phyloP scores from a whole-genome alignment of 2,113 vertebrate species.

The Lophius piscatorius region DNA sequence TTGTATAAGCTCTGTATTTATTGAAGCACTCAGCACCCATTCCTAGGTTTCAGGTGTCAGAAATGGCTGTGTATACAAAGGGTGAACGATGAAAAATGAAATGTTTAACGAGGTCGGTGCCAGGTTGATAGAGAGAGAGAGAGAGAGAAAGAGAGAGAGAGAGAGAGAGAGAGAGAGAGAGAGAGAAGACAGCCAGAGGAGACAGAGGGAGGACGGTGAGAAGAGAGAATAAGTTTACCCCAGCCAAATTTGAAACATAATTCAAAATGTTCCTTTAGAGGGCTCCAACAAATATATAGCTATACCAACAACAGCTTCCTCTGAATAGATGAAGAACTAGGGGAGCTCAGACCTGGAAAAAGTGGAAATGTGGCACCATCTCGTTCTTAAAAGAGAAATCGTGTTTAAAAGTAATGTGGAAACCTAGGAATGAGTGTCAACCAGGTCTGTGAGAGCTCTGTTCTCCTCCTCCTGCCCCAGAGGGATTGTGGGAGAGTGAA shows the following conservation, averaged over 20 bases:
- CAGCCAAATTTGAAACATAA: slow-evolving; percentile 8
- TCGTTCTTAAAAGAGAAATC: slow-evolving; percentile 49
- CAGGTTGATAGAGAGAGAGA: slow-evolving; percentile 24
- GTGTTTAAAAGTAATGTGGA: slow-evolving; percentile 29
- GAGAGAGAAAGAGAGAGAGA: slow-evolving; percentile 3
- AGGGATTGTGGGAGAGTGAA: slow-evolving; percentile 57
- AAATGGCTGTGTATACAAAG: background rate
- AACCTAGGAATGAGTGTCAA: slow-evolving; percentile 74
- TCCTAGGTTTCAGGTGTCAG: slow-evolving; percentile 60
- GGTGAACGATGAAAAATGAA: slow-evolving; percentile 17
- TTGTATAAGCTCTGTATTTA: slow-evolving; percentile 48
- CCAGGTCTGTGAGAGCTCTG: slow-evolving; percentile 50
- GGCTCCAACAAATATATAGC: slow-evolving; percentile 52
- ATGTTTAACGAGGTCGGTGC: slow-evolving; percentile 60
- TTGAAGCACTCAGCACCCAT: slow-evolving; percentile 52
- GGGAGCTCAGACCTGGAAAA: slow-evolving; percentile 43
- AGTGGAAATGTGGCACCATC: slow-evolving; percentile 49
- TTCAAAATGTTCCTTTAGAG: slow-evolving; percentile 11
- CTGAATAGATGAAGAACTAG: slow-evolving; percentile 25
- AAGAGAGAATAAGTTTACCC: background rate
- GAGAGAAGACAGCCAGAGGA: slow-evolving; percentile 2
- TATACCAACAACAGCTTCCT: slow-evolving; percentile 28
- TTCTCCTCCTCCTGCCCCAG: slow-evolving; percentile 46
- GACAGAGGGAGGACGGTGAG: slow-evolving; percentile 7
- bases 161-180: slow-evolving; percentile 2